These are phyloP conservation scores for Athetis lepigone DNA, from an alignment of 2,888 invertebrate species.

Conservation along the genomic window DNA sequence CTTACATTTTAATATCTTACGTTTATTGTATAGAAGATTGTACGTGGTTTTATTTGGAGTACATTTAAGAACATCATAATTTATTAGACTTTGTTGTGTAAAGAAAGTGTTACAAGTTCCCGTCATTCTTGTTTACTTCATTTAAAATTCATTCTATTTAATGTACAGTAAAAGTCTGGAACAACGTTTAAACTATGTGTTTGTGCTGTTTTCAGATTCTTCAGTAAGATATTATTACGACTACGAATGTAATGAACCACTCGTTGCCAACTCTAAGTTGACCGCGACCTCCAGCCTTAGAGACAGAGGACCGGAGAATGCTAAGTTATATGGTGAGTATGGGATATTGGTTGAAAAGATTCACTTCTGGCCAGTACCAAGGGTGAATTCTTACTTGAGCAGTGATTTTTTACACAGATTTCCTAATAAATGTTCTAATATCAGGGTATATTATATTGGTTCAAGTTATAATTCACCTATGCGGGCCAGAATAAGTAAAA, in stretches of 20 bases:
- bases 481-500: constrained; percentile 12
- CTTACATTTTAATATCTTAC: constrained; percentile 28
- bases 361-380: constrained; percentile 23
- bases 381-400: constrained; percentile 7
- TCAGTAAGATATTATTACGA: constrained; percentile 85
- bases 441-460: background rate
- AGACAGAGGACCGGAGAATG: constrained; percentile 96
- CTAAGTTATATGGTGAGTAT: constrained; percentile 95
- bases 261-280: constrained; percentile 93
- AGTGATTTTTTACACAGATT: background rate
- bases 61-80: background rate
- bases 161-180: background rate
- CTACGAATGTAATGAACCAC: constrained; percentile 94
- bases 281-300: constrained; percentile 95
- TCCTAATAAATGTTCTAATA: too few relatives aligned
- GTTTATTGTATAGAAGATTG: background rate
- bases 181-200: background rate
- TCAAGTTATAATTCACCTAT: background rate
- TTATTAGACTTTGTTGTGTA: background rate
- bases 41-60: background rate
- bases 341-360: constrained; percentile 10
- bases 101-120: constrained; percentile 15
- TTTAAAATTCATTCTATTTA: constrained; percentile 35
- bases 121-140: constrained; percentile 51
- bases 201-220: constrained; percentile 77